Conservation (phyloP, 2,113 vertebrate species). For the Ivindomyrus marchei region DNA sequence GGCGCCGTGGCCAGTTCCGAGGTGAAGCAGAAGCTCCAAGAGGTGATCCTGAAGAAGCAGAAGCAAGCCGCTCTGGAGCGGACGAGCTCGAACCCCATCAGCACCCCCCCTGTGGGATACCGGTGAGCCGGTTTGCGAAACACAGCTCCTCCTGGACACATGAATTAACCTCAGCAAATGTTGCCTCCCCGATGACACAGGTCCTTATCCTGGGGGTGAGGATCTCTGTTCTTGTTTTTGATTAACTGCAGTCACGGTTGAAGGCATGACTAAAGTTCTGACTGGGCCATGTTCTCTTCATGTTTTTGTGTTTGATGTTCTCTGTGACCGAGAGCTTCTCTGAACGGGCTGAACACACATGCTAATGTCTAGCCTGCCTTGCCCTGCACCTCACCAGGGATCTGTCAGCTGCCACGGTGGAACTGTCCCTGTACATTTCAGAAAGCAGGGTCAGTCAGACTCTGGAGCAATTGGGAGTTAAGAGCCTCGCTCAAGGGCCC, state of each 20-base stretch:
- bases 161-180: neutral
- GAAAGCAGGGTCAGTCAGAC: no score
- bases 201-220: neutral
- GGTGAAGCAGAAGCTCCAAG: slow-evolving; percentile 83
- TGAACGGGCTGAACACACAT: neutral
- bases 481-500: no score
- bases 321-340: neutral
- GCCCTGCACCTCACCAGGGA: neutral
- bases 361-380: neutral
- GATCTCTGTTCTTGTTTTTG: neutral
- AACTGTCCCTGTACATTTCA: no score
- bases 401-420: neutral
- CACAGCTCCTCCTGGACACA: neutral
- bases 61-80: slow-evolving; percentile 79
- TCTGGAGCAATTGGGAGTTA: no score
- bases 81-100: slow-evolving; percentile 62
- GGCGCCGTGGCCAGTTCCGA: slow-evolving; percentile 81
- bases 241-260: neutral
- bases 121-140: slow-evolving; percentile 52
- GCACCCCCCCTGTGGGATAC: slow-evolving; percentile 59
- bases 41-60: slow-evolving; percentile 87
- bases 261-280: neutral
- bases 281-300: neutral
- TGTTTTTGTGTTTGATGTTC: neutral
- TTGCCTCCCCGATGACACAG: neutral